phyloP scores from a whole-genome alignment of 2,113 vertebrate genomes.

The Zosterops hypoxanthus region DNA sequence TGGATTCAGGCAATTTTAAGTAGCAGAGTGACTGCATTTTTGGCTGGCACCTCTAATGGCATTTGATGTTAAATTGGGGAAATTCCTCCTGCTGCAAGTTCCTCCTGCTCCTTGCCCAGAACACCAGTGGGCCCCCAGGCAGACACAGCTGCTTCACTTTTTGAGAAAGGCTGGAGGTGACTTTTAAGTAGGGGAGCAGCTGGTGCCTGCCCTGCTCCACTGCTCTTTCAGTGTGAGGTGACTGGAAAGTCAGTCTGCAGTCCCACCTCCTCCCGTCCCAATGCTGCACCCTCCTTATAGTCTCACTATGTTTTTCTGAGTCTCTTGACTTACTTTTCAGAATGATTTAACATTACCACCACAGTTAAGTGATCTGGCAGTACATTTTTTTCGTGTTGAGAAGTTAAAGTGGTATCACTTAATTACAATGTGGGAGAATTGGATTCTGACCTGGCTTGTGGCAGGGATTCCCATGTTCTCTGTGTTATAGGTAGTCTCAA shows the following conservation, averaged over 20 bases:
- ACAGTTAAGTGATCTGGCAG: background rate
- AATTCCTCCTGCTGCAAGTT: background rate
- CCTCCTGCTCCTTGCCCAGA: background rate
- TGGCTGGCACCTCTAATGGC: background rate
- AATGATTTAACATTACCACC: background rate
- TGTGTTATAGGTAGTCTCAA: background rate
- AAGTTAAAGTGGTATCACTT: background rate
- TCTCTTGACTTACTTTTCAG: background rate
- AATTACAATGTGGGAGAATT: background rate
- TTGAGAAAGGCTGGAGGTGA: background rate
- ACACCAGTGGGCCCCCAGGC: background rate
- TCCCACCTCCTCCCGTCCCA: background rate
- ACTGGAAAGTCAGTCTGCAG: background rate
- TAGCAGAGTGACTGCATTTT: background rate
- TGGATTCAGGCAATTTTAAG: background rate
- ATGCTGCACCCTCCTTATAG: background rate
- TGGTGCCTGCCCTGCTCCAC: background rate
- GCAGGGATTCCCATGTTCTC: background rate
- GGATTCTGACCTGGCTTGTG: background rate
- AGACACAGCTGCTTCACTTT: conserved; percentile 4
- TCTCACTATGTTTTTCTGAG: background rate
- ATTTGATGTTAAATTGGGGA: background rate
- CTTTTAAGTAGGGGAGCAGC: conserved; percentile 14
- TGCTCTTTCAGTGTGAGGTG: background rate
- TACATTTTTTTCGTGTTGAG: background rate